These are phyloP conservation scores for Ptychoptera contaminata DNA, from an alignment of 2,888 invertebrate genomes.

Conservation along the genomic window DNA sequence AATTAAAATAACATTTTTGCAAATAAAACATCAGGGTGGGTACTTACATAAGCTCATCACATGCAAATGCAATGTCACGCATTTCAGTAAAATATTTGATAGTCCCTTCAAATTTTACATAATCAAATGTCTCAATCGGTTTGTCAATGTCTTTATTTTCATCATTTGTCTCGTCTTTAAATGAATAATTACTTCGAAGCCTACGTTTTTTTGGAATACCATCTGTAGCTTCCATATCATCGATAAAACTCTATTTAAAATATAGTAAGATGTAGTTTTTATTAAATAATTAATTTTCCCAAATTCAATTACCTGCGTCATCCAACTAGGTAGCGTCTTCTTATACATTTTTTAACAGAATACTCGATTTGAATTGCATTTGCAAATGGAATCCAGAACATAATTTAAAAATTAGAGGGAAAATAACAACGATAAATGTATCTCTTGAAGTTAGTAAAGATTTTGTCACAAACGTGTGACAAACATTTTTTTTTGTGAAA, in stretches of 20 bases:
- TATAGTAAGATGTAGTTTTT: too few relatives aligned
- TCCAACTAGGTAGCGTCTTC: background rate
- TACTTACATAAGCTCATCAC: constrained; percentile 33
- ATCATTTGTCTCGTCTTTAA: constrained; percentile 16
- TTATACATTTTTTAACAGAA: background rate
- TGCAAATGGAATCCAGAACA: too few relatives aligned
- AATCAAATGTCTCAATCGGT: constrained; percentile 17
- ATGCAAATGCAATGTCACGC: constrained; percentile 32
- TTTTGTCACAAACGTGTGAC: too few relatives aligned
- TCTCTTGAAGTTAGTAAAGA: too few relatives aligned
- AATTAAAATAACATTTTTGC: constrained; percentile 4
- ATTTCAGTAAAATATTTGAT: constrained; percentile 27
- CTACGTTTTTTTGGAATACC: background rate
- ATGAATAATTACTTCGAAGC: constrained; percentile 3
- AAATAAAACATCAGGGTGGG: background rate
- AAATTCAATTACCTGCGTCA: background rate
- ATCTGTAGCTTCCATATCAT: background rate
- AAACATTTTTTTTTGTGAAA: too few relatives aligned
- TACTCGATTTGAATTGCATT: too few relatives aligned
- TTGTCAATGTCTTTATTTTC: constrained; percentile 18
- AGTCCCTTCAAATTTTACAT: constrained; percentile 20
- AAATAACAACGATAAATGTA: too few relatives aligned
- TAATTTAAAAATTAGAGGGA: too few relatives aligned
- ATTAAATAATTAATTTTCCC: too few relatives aligned
- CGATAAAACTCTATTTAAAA: too few relatives aligned